Conservation (phyloP, 2,888 invertebrate species). For the Masnerella sp. region DNA sequence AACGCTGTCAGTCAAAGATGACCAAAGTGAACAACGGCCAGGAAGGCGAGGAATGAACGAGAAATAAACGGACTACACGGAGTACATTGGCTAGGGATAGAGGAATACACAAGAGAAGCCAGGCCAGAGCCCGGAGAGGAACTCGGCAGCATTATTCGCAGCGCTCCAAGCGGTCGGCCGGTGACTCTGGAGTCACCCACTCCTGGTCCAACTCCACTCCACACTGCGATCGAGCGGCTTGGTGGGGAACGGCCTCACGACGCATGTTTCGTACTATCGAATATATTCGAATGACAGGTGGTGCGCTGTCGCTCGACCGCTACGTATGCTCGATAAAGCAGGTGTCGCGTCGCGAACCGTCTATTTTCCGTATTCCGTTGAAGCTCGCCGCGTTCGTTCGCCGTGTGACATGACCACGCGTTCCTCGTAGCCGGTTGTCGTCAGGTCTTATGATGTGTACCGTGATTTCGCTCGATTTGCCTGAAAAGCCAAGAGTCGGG, state of each 20-base stretch:
- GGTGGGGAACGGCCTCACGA: slow-evolving; percentile 54
- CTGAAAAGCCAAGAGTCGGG: slow-evolving; percentile 70
- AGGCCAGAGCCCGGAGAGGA: too few species aligned
- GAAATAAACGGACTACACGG: too few species aligned
- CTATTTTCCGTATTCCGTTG: slow-evolving; percentile 21
- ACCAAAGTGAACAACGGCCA: slow-evolving; percentile 1
- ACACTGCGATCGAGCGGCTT: too few species aligned
- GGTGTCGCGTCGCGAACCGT: slow-evolving; percentile 44
- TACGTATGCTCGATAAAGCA: slow-evolving; percentile 50
- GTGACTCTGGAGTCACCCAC: too few species aligned
- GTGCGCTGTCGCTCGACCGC: slow-evolving; percentile 62
- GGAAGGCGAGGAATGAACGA: not conserved
- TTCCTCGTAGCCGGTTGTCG: slow-evolving; percentile 68
- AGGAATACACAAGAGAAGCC: too few species aligned
- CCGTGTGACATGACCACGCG: slow-evolving; percentile 71
- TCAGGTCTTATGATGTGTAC: slow-evolving; percentile 73
- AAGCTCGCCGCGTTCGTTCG: slow-evolving; percentile 10
- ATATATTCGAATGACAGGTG: slow-evolving; percentile 76
- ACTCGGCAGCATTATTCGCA: not conserved
- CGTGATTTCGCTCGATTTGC: slow-evolving; percentile 68
- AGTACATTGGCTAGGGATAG: too few species aligned
- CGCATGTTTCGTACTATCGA: slow-evolving; percentile 61
- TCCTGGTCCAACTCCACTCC: not conserved
- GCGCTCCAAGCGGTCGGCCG: slow-evolving; percentile 4
- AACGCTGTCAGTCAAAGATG: slow-evolving; percentile 5